Evolutionary conservation across 2,113 vertebrate genomes (phyloP).

Genomic region (Apteryx mantelli): DNA sequence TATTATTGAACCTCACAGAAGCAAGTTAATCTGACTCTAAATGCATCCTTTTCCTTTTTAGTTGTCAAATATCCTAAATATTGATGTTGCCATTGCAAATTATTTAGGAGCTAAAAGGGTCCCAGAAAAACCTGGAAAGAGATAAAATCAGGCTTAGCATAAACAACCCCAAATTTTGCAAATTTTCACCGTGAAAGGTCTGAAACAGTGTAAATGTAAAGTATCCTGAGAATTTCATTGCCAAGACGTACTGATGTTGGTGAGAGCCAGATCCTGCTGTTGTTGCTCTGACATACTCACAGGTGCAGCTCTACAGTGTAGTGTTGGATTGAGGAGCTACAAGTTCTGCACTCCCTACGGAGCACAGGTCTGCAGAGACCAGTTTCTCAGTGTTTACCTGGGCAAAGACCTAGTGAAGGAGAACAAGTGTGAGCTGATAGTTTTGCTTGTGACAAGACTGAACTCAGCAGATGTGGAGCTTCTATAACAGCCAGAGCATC

Average conservation of each 20-base stretch:
- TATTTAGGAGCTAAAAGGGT: neutral
- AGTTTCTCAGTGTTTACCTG: neutral
- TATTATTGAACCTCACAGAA: neutral
- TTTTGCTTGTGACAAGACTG: neutral
- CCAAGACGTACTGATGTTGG: neutral
- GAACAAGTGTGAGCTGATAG: neutral
- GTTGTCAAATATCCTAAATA: conserved; percentile 20
- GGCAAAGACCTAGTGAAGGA: neutral
- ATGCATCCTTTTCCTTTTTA: neutral
- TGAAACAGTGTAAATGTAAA: neutral
- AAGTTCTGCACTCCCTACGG: fast-evolving
- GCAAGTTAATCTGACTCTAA: conserved; percentile 8
- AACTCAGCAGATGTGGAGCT: neutral
- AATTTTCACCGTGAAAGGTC: neutral
- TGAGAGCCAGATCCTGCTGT: neutral
- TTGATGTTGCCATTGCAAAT: neutral
- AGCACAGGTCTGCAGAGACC: neutral
- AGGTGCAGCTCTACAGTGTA: neutral
- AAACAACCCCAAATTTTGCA: neutral
- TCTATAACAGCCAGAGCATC: neutral
- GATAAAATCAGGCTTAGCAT: neutral
- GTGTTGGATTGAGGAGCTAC: neutral
- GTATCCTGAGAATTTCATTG: neutral
- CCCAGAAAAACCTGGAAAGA: neutral
- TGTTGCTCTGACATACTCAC: neutral